phyloP scores from a whole-genome alignment of 2,797 vertebrate genomes.

The Pyrocephalus nanus region DNA sequence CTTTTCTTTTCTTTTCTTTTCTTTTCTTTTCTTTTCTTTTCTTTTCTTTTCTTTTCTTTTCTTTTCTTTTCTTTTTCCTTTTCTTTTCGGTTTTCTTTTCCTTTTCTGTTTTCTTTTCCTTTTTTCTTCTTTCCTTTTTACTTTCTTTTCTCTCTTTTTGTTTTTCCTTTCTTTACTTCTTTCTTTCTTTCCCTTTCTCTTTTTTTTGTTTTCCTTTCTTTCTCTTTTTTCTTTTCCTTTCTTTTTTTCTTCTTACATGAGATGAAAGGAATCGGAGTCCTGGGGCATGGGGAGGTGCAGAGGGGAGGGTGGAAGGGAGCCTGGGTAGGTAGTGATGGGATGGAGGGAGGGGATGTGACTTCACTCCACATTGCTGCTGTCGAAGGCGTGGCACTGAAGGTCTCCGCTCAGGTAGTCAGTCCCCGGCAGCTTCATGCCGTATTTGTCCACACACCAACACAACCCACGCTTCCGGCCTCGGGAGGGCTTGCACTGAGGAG shows the following conservation, averaged over 20 bases:
- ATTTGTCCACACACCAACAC: conserved; percentile 99
- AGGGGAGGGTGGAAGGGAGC: conserved; percentile 72
- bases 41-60: conserved; percentile 27
- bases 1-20: conserved; percentile 1
- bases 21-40: conserved; percentile 11
- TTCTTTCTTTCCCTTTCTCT: conserved; percentile 66
- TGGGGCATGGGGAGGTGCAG: conserved; percentile 79
- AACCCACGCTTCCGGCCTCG: conserved; percentile 94
- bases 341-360: conserved; percentile 21
- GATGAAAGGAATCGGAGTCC: conserved; percentile 85
- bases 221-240: conserved; percentile 61
- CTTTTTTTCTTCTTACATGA: conserved; percentile 79
- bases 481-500: conserved; percentile 92
- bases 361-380: conserved; percentile 95
- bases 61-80: conserved; percentile 66
- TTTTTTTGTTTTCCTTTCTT: conserved; percentile 71
- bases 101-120: neutral
- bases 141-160: conserved; percentile 18
- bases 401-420: conserved; percentile 91
- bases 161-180: conserved; percentile 13
- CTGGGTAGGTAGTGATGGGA: conserved; percentile 75
- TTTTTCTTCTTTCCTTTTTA: conserved; percentile 34
- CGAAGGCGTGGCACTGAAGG: conserved; percentile 96
- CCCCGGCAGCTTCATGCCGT: conserved; percentile 92
- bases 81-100: neutral